These are phyloP conservation scores for Drosophila saltans DNA, from an alignment of 1,140 invertebrate species.

Conservation along the genomic window DNA sequence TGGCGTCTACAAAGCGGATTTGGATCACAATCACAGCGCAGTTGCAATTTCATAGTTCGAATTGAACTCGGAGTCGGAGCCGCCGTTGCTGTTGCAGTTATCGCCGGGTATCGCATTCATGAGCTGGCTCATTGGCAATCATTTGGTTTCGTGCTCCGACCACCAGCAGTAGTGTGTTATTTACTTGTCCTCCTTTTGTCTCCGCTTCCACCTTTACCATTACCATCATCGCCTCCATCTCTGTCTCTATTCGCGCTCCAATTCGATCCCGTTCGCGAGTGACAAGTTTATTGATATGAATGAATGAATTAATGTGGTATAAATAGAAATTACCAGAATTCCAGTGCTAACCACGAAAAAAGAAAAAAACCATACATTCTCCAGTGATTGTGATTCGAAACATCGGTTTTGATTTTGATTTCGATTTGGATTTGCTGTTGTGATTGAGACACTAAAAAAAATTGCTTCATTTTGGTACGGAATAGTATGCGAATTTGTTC, in stretches of 20 bases:
- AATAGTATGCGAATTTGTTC: constrained; percentile 83
- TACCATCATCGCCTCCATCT: neutral
- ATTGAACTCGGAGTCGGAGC: constrained; percentile 19
- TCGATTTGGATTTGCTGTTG: neutral
- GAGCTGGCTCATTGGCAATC: constrained; percentile 65
- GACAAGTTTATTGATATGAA: neutral
- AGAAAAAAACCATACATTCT: neutral
- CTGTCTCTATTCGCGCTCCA: neutral
- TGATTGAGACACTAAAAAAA: constrained; percentile 42
- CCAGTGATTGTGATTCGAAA: neutral
- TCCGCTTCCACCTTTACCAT: constrained; percentile 26
- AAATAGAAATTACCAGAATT: neutral
- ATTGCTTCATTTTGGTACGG: constrained; percentile 70
- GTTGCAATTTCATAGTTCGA: constrained; percentile 13
- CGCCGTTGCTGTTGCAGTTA: constrained; percentile 41
- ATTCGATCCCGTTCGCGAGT: neutral
- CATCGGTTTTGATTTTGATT: neutral
- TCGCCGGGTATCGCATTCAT: constrained; percentile 68
- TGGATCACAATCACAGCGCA: constrained; percentile 47
- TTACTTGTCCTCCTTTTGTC: constrained; percentile 12
- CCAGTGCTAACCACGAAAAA: constrained; percentile 21
- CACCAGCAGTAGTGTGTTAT: constrained; percentile 16
- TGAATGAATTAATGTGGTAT: neutral
- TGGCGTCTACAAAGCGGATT: constrained; percentile 53
- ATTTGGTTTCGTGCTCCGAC: constrained; percentile 52